Evolutionary conservation across 1,140 invertebrate genomes (phyloP).

Genomic region (Penaeus chinensis): DNA sequence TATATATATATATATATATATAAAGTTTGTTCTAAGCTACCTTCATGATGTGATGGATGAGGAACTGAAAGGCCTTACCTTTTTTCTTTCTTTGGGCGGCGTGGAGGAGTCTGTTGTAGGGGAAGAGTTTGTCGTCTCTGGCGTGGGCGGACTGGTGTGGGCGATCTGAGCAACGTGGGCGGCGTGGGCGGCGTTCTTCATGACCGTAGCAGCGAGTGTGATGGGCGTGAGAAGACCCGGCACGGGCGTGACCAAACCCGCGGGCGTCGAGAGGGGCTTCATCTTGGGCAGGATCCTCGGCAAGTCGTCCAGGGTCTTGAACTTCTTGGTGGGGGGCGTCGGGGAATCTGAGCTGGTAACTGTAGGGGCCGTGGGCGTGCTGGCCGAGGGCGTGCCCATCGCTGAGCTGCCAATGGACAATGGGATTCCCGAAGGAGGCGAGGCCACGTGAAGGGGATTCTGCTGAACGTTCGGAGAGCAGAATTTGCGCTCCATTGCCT

Average conservation of each 20-base stretch:
- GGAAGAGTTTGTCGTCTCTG: constrained; percentile 60
- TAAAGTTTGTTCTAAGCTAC: neutral
- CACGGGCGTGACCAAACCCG: constrained; percentile 57
- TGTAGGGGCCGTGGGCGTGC: constrained; percentile 34
- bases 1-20: constrained; percentile 30
- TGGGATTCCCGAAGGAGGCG: constrained; percentile 4
- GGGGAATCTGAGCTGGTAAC: constrained; percentile 51
- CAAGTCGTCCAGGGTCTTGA: constrained; percentile 59
- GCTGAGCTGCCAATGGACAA: constrained; percentile 5
- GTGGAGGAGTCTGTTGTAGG: constrained; percentile 43
- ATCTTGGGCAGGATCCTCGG: constrained; percentile 63
- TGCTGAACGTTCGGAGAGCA: constrained; percentile 41
- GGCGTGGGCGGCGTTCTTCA: constrained; percentile 62
- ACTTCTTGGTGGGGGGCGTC: constrained; percentile 57
- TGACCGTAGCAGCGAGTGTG: constrained; percentile 63
- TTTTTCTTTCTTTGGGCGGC: constrained; percentile 61
- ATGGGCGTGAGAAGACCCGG: constrained; percentile 63
- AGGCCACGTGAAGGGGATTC: neutral
- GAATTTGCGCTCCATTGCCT: constrained; percentile 63
- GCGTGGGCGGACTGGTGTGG: constrained; percentile 57
- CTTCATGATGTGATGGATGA: no score
- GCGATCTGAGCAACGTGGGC: constrained; percentile 57
- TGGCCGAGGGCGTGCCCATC: constrained; percentile 29
- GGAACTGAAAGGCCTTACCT: constrained; percentile 29
- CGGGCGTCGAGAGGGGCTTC: constrained; percentile 57